Base-by-base conservation (phyloP, 2,888 invertebrate species). In the Chesias legatella region DNA sequence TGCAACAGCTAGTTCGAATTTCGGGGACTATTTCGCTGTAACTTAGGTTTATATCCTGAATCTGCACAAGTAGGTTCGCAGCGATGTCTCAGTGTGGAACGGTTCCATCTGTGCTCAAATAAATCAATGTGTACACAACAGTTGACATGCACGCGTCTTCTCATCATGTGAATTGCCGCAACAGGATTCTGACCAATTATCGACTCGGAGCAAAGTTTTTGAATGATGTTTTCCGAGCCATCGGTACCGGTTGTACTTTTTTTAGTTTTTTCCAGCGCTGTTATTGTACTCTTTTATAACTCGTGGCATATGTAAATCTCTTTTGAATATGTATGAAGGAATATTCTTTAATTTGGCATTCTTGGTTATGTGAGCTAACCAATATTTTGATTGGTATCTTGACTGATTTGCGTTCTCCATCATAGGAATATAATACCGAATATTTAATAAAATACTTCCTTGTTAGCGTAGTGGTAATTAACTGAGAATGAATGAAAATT, bases 111-210 rank as follows among this genome's bases (percentile, higher is more conserved):
- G 25, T 26, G 21, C 7, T 30, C 29, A 40, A 33, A 40, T 26
- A 34, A 11, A n/a, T 49, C 38, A 33, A 33, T 42, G 29, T 53
- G 27, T 52, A 36, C 40, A 40, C 28, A 49, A 31, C 24, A 50
- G 55, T 59, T 67, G 68, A 69, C 68, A 57, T 67, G 58, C 46
- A 67, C 60, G 65, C 49, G 65, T 56, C 64, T 63, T 58, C 60
- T 63, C 48, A 49, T 51, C 56, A 49, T 57, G 68, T 61, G 58
- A 71, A 67, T 67, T 66, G 63, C 65, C 56, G 58, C 56, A 67
- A 64, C 65, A 69, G 59, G 63, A 65, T 65, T 64, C 54, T 66
- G 45, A 32, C 60, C 59, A 71, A 74, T 75, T 70, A 74, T 60
- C 64, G 54, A 56, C 54, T 59, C 36, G 40, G 53, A 58, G 58